phyloP scores from a whole-genome alignment of 2,888 invertebrate genomes.

The Acleris literana region DNA sequence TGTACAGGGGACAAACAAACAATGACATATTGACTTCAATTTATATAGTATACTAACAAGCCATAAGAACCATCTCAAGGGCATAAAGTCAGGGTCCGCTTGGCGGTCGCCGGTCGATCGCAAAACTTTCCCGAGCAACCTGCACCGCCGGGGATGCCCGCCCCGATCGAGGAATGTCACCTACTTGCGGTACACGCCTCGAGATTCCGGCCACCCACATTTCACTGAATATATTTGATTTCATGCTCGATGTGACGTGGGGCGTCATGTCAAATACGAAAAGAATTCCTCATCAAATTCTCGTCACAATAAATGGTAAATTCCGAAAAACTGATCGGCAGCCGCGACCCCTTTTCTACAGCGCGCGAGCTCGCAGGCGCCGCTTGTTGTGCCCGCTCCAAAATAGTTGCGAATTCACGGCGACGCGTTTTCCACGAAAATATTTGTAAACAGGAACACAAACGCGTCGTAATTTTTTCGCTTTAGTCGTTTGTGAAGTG shows the following conservation, averaged over 20 bases:
- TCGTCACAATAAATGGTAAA: slow-evolving; percentile 24
- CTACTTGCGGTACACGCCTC: slow-evolving; percentile 8
- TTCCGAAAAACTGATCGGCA: slow-evolving; percentile 25
- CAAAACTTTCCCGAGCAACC: slow-evolving; percentile 2
- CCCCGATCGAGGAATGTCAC: slow-evolving; percentile 28
- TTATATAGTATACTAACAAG: too few relatives aligned
- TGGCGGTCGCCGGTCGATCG: slow-evolving; percentile 4
- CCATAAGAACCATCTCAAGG: not conserved
- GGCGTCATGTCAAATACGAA: slow-evolving; percentile 21
- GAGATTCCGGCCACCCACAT: slow-evolving; percentile 13
- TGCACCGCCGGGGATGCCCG: slow-evolving; percentile 20
- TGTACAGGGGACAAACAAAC: too few relatives aligned
- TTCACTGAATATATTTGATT: slow-evolving; percentile 22
- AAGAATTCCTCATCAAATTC: slow-evolving; percentile 25
- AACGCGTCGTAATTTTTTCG: slow-evolving; percentile 47
- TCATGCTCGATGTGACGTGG: slow-evolving; percentile 21
- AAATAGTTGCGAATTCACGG: slow-evolving; percentile 52
- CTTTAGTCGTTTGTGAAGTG: slow-evolving; percentile 56
- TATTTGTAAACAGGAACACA: slow-evolving; percentile 52
- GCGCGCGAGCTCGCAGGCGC: slow-evolving; percentile 34
- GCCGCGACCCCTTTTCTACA: slow-evolving; percentile 38
- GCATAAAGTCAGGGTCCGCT: not conserved
- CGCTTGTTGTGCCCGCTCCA: slow-evolving; percentile 56
- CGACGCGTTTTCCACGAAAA: slow-evolving; percentile 41
- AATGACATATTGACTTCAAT: too few relatives aligned